A percentile compares a stretch with the other conserved stretches of the same genome.
These are phyloP conservation scores for Xenops minutus DNA, from an alignment of 2,797 vertebrate genomes.

Conservation along the genomic window DNA sequence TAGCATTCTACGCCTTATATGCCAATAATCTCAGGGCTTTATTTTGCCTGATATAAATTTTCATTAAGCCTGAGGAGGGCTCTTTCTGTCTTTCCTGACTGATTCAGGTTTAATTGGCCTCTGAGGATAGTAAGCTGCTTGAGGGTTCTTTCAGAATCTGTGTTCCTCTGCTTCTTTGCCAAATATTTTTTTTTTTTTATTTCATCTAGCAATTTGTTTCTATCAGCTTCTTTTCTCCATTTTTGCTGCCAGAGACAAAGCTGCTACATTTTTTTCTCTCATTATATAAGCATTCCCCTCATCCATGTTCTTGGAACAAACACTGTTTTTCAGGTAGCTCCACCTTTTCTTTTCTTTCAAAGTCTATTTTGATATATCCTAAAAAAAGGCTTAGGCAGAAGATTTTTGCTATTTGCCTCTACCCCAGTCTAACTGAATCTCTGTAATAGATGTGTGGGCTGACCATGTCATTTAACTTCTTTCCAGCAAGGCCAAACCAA, in stretches of 20 bases:
- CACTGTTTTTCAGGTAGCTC: not conserved
- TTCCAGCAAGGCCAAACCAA: not conserved
- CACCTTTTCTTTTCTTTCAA: conserved; percentile 5
- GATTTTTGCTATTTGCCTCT: not conserved
- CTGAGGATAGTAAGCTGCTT: conserved; percentile 54
- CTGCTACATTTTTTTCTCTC: not conserved
- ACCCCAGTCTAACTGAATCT: not conserved
- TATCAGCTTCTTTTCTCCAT: not conserved
- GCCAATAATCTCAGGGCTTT: conserved; percentile 42
- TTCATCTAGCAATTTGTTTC: conserved; percentile 39
- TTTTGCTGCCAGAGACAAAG: conserved; percentile 18
- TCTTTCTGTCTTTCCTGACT: conserved; percentile 55
- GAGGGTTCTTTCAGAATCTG: conserved; percentile 41
- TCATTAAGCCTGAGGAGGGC: conserved; percentile 25
- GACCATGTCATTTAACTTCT: not conserved
- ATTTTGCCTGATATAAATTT: conserved; percentile 41
- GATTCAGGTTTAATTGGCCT: conserved; percentile 64
- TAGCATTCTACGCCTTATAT: not conserved
- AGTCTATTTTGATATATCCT: not conserved
- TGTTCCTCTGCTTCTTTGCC: conserved; percentile 58
- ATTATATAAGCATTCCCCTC: not conserved
- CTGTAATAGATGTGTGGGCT: not conserved
- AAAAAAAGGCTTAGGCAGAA: not conserved
- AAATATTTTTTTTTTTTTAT: conserved; percentile 19
- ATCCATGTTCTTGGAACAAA: not conserved